Evolutionary conservation across 2,797 vertebrate genomes (phyloP).

Genomic region (Podarcis siculus): DNA sequence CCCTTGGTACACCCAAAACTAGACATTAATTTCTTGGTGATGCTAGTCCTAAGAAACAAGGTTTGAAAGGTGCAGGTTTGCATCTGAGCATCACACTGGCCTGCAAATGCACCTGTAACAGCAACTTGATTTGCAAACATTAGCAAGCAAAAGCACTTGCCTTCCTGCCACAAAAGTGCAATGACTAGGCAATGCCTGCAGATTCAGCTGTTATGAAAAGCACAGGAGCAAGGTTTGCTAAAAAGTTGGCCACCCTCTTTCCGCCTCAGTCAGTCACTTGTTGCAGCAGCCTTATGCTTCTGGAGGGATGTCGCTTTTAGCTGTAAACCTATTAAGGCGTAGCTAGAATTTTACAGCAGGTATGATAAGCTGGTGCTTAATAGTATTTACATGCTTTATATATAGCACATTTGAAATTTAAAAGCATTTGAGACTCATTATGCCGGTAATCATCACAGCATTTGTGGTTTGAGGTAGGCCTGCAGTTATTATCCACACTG

Average conservation of each 20-base stretch:
- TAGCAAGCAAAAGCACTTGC: neutral
- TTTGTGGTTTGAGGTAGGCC: neutral
- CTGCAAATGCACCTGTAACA: neutral
- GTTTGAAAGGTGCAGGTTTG: neutral
- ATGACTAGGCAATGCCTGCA: neutral
- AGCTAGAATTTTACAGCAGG: neutral
- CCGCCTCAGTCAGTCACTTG: neutral
- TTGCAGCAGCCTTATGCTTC: neutral
- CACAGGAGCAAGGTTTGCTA: neutral
- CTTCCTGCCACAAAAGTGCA: neutral
- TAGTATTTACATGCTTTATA: neutral
- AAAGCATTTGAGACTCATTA: neutral
- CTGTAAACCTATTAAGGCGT: neutral
- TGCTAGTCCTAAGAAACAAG: too few species aligned
- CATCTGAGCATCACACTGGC: neutral
- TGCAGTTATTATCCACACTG: neutral
- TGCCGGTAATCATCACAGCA: neutral
- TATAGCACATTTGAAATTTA: neutral
- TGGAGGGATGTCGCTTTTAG: neutral
- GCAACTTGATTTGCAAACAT: neutral
- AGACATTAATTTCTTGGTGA: neutral
- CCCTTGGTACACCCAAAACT: neutral
- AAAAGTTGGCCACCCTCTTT: neutral
- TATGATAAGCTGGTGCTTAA: conserved; percentile 3
- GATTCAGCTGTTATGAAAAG: neutral